Conservation (phyloP, 2,888 invertebrate genomes). For the Drepana falcataria region DNA sequence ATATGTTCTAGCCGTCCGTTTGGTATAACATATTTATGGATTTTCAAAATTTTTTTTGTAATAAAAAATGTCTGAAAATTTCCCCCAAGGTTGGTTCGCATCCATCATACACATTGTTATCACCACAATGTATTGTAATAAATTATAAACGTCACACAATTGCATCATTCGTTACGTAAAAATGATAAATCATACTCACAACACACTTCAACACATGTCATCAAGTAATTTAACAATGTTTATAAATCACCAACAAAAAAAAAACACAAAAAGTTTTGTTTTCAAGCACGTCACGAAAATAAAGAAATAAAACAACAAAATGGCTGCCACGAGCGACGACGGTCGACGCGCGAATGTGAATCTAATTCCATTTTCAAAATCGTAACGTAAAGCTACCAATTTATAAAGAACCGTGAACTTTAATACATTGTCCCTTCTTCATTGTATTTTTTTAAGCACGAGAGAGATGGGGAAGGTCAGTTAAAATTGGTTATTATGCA, state of each 20-base stretch:
- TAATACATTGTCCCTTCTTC: slow-evolving; percentile 22
- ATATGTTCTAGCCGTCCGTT: too few species aligned
- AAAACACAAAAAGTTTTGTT: slow-evolving; percentile 8
- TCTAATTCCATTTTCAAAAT: slow-evolving; percentile 68
- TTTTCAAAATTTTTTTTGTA: too few species aligned
- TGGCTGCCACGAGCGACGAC: slow-evolving; percentile 47
- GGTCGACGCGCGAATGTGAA: slow-evolving; percentile 56
- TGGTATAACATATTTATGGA: too few species aligned
- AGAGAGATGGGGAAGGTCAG: slow-evolving; percentile 31
- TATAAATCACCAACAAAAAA: slow-evolving; percentile 5
- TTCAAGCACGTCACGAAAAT: slow-evolving; percentile 14
- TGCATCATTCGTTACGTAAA: not conserved
- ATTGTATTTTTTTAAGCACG: slow-evolving; percentile 9
- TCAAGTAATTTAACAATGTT: too few species aligned
- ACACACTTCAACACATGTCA: not conserved
- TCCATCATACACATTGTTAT: not conserved
- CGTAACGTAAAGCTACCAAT: slow-evolving; percentile 41
- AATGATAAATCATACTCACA: not conserved
- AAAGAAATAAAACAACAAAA: slow-evolving; percentile 36
- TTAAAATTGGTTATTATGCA: slow-evolving; percentile 24
- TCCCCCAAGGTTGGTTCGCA: too few species aligned
- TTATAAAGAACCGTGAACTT: slow-evolving; percentile 28
- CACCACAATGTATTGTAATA: not conserved
- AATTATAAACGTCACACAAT: not conserved
- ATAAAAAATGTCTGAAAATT: too few species aligned